These are phyloP conservation scores for Lathamus discolor DNA, from an alignment of 2,113 vertebrate species.

Conservation along the genomic window DNA sequence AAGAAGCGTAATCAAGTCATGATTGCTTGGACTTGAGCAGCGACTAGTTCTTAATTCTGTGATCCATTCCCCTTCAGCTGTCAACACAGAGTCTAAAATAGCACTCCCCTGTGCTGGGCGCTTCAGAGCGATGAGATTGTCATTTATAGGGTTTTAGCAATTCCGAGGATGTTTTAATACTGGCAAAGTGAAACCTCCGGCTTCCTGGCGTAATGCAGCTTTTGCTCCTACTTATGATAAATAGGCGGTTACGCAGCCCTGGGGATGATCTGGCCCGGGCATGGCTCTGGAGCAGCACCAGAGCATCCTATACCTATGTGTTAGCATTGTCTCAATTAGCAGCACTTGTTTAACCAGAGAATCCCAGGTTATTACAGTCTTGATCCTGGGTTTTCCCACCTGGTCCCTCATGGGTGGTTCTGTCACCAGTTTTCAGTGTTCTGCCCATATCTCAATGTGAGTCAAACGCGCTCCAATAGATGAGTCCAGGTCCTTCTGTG, in stretches of 20 bases:
- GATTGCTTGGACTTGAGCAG: conserved; percentile 38
- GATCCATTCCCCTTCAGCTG: conserved; percentile 53
- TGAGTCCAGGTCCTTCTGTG: background rate
- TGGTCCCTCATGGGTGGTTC: background rate
- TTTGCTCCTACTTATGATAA: background rate
- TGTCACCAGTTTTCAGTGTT: background rate
- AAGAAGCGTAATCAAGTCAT: background rate
- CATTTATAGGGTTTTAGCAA: conserved; percentile 39
- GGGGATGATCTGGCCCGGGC: background rate
- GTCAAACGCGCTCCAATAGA: background rate
- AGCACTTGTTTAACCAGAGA: background rate
- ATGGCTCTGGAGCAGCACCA: background rate
- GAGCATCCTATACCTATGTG: background rate
- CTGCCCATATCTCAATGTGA: fast-evolving
- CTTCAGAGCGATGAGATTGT: conserved; percentile 34
- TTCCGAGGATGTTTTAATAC: conserved; percentile 25
- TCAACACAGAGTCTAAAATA: background rate
- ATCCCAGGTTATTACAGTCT: background rate
- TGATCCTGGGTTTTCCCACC: background rate
- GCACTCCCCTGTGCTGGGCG: conserved; percentile 24
- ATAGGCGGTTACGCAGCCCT: background rate
- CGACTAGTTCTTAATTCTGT: conserved; percentile 33
- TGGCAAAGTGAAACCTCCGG: background rate
- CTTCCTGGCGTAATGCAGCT: background rate
- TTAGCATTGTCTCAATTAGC: background rate